Conservation (phyloP, 2,113 vertebrate species). For the Boleophthalmus pectinirostris region DNA sequence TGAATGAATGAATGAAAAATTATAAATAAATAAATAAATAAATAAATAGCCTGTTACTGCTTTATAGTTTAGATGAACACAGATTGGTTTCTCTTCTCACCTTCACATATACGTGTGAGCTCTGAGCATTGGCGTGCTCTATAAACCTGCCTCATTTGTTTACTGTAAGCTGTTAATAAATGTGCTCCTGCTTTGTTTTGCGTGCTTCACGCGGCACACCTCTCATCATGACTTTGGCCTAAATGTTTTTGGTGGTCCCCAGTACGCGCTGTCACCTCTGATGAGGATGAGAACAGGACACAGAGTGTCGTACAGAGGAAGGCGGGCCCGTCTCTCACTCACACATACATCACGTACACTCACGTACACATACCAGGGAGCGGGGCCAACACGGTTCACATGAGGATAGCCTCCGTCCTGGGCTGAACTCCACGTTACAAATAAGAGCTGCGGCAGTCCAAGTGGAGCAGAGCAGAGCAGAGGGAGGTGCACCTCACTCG, state of each 20-base stretch:
- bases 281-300: background rate
- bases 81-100: no score
- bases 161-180: background rate
- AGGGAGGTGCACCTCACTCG: constrained; percentile 41
- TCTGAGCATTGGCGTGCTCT: no score
- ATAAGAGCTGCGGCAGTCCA: constrained; percentile 70
- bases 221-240: background rate
- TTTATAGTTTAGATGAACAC: no score
- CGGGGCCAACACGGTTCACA: constrained; percentile 63
- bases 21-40: no score
- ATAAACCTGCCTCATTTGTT: no score
- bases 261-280: background rate
- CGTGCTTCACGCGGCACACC: background rate
- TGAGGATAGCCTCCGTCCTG: constrained; percentile 73
- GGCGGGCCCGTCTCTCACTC: constrained; percentile 36
- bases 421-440: constrained; percentile 78
- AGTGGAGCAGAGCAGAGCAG: constrained; percentile 70
- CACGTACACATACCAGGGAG: constrained; percentile 22
- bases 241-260: background rate
- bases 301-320: constrained; percentile 6
- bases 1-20: no score
- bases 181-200: background rate
- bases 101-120: no score
- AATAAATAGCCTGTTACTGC: no score
- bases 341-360: constrained; percentile 18